Conservation (phyloP, 2,888 invertebrate genomes). For the Caprella mutica region DNA sequence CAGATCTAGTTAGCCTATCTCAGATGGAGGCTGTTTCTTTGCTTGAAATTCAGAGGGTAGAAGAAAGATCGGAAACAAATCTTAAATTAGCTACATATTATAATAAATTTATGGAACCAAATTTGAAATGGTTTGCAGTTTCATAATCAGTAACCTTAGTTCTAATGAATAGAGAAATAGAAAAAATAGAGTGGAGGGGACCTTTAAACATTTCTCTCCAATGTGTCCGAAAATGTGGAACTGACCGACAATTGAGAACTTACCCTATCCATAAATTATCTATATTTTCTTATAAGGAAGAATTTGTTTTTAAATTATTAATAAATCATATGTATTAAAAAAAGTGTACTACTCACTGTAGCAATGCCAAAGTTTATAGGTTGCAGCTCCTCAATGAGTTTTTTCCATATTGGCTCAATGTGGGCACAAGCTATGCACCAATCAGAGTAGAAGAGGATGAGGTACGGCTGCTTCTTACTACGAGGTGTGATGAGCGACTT, state of each 20-base stretch:
- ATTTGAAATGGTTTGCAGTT: no score
- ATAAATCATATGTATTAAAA: neutral
- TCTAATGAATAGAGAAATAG: no score
- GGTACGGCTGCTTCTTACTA: slow-evolving; percentile 66
- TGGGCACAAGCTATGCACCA: slow-evolving; percentile 86
- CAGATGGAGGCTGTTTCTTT: no score
- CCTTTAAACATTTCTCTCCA: no score
- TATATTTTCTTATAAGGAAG: neutral
- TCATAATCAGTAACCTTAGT: no score
- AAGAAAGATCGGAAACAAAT: no score
- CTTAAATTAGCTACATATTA: no score
- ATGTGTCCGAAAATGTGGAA: neutral
- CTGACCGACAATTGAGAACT: no score
- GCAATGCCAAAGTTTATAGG: slow-evolving; percentile 54
- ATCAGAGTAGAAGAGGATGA: slow-evolving; percentile 84
- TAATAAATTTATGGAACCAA: no score
- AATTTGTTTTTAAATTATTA: neutral
- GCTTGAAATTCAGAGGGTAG: no score
- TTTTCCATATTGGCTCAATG: slow-evolving; percentile 75
- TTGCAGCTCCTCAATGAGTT: slow-evolving; percentile 72
- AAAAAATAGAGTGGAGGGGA: no score
- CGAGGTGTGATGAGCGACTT: slow-evolving; percentile 75
- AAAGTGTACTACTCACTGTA: slow-evolving; percentile 35
- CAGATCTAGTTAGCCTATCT: no score
- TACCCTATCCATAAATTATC: neutral